Percentiles rank a stretch among this genome's conserved stretches.
Conservation (phyloP, 1,140 invertebrate genomes). For the Drosophila tristis region DNA sequence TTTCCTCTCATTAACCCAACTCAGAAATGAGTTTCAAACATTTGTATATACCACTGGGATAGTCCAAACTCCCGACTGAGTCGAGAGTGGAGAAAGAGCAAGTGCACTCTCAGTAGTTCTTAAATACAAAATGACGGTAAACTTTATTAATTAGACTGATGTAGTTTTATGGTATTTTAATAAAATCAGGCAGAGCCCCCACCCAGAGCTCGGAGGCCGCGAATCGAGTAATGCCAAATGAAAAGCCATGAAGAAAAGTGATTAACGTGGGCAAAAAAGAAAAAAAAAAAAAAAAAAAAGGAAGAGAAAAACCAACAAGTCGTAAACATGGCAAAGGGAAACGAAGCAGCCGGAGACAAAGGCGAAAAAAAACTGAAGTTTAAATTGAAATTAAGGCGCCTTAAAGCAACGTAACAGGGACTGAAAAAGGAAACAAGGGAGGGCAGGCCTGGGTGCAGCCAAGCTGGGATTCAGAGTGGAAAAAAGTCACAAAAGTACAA, state of each 20-base stretch:
- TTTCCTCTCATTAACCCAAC: no score
- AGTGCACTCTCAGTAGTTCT: not conserved
- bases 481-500: constrained; percentile 21
- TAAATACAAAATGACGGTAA: constrained; percentile 40
- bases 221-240: constrained; percentile 36
- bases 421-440: not conserved
- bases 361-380: constrained; percentile 7
- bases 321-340: constrained; percentile 3
- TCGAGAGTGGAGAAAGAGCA: no score
- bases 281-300: constrained; percentile 35
- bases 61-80: no score
- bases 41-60: no score
- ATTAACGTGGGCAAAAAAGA: constrained; percentile 45
- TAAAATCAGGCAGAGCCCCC: constrained; percentile 46
- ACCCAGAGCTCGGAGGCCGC: constrained; percentile 12
- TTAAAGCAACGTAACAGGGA: constrained; percentile 23
- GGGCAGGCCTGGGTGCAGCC: no score
- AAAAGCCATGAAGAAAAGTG: constrained; percentile 51
- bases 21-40: no score
- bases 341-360: no score
- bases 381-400: constrained; percentile 31
- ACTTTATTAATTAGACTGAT: constrained; percentile 70
- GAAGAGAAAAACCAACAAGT: constrained; percentile 20
- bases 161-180: constrained; percentile 70
- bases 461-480: constrained; percentile 26